Evolutionary conservation across 2,888 invertebrate genomes (phyloP).

Genomic region (Oxytorus armatus): DNA sequence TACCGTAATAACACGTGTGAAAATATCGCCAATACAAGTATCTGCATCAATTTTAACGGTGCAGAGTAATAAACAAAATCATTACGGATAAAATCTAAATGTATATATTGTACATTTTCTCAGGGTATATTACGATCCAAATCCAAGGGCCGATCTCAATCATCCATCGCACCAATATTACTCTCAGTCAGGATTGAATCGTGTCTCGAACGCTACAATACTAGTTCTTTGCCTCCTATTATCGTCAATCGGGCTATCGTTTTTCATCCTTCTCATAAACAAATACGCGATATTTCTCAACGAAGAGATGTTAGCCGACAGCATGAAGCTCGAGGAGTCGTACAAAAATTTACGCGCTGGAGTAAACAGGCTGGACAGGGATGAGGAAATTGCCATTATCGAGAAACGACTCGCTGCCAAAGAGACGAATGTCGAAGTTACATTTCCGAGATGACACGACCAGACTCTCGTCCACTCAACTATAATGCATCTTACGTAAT

Average conservation of each 20-base stretch:
- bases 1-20: too few relatives aligned
- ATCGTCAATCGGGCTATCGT: conserved; percentile 86
- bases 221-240: conserved; percentile 86
- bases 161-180: conserved; percentile 85
- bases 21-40: too few relatives aligned
- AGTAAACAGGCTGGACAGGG: conserved; percentile 83
- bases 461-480: not conserved
- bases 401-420: not conserved
- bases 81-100: not conserved
- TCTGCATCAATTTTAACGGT: too few relatives aligned
- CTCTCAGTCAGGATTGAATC: conserved; percentile 86
- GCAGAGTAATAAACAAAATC: not conserved
- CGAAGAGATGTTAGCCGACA: conserved; percentile 84
- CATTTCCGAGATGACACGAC: conserved; percentile 31
- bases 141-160: not conserved
- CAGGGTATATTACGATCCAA: conserved; percentile 51
- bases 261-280: conserved; percentile 87
- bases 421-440: not conserved
- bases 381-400: conserved; percentile 38
- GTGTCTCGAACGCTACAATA: conserved; percentile 87
- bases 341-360: conserved; percentile 85
- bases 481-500: conserved; percentile 24
- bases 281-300: conserved; percentile 86
- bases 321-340: conserved; percentile 85
- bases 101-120: not conserved